Base-by-base conservation (phyloP, 2,797 vertebrate genomes). In the Vireo griseus region DNA sequence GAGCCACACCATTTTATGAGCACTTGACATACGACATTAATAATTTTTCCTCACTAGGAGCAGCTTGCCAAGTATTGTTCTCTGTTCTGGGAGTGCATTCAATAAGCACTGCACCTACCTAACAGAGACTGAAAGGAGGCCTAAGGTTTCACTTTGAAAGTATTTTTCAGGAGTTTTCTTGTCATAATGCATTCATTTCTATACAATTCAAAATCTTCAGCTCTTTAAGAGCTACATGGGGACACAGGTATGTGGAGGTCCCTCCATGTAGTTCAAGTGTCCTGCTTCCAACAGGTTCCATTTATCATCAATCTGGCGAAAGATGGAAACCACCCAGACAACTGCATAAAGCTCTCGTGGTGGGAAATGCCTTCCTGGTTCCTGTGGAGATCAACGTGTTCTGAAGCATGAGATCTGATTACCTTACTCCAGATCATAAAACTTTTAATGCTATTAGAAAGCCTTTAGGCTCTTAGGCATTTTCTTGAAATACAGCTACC, bases 61-160 rank as follows among this genome's bases (percentile, higher is more conserved):
- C 29, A 89, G 65, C 48, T 74, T 95, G 93, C 91, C 90, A 89
- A 81, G 51, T 65, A 88, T 78, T 96, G 92, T 95, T 91, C 73
- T 95, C 80, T 94, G 50, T 84, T 96, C 40, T 86, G 78, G 45
- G 52, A 57, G 28, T 65, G 75, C 91, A 91, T 82, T 93, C 87
- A 94, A 48, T 59, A 55, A 90, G 55, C 37, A 24, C 13, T 90
- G 71, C 65, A 84, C 86, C 87, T 90, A 88, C 83, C 65, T 94
- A 97, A 95, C 22, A 92, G 52, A 90, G 79, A 82, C n/a, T 95
- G 90, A 95, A 92, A 88, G 74, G 66, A 90, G 40, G 47, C 65
- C 82, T 66, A 76, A 35, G 33, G 31, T 86, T 91, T 91, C 57
- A 78, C 82, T 96, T 91, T 91, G 96, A 95, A 95, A 62, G 50